Conservation (phyloP, 1,140 invertebrate species). For the Aradophagus sp. region DNA sequence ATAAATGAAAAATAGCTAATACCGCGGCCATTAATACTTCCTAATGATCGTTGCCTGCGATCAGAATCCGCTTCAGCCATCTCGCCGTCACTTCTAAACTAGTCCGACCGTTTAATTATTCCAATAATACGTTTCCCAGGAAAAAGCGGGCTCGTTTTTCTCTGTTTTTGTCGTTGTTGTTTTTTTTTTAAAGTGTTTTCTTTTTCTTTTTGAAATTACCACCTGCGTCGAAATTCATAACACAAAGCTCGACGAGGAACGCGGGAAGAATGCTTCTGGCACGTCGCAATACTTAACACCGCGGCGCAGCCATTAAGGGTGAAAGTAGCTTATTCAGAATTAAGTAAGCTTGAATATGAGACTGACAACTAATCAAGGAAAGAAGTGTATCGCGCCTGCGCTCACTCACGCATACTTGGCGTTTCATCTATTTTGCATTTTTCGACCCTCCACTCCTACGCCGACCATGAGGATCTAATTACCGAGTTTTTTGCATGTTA, state of each 20-base stretch:
- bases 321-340: slow-evolving; percentile 53
- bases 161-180: no score
- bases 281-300: slow-evolving; percentile 46
- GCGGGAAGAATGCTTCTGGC: slow-evolving; percentile 42
- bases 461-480: slow-evolving; percentile 32
- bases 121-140: no score
- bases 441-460: slow-evolving; percentile 12
- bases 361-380: slow-evolving; percentile 51
- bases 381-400: slow-evolving; percentile 18
- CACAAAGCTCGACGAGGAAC: slow-evolving; percentile 34
- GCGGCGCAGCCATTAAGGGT: slow-evolving; percentile 34
- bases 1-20: no score
- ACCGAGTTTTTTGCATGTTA: slow-evolving; percentile 16
- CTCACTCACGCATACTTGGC: slow-evolving; percentile 21
- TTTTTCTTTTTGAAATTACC: slow-evolving; percentile 25
- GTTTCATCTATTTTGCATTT: slow-evolving; percentile 18
- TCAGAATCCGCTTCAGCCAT: no score
- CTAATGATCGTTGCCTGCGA: no score
- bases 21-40: no score
- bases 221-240: slow-evolving; percentile 34
- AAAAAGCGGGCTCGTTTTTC: no score
- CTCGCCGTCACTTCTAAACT: no score
- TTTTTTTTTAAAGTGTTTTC: no score
- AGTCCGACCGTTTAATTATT: no score
- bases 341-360: slow-evolving; percentile 52